These are phyloP conservation scores for Tetanocera ferruginea DNA, from an alignment of 2,888 invertebrate genomes.

Conservation along the genomic window DNA sequence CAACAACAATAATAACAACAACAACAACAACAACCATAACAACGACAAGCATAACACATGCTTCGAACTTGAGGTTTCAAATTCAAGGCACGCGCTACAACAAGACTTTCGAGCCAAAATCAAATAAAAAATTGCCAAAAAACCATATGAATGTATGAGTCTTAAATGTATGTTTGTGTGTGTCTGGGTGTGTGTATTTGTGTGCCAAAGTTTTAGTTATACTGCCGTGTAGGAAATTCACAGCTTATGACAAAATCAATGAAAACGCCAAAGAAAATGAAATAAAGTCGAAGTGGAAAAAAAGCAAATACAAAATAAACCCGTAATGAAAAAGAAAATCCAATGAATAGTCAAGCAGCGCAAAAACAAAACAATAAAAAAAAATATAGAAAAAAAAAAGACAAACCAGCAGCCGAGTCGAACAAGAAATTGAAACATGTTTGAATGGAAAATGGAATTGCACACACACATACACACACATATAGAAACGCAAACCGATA, in stretches of 20 bases:
- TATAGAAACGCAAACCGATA: neutral
- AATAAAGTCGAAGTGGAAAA: neutral
- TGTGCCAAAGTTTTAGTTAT: neutral
- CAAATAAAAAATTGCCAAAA: neutral
- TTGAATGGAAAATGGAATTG: constrained; percentile 13
- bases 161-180: neutral
- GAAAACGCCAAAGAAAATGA: neutral
- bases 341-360: constrained; percentile 21
- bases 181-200: neutral
- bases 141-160: neutral
- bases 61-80: constrained; percentile 7
- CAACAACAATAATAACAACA: constrained; percentile 1
- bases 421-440: constrained; percentile 21
- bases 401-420: neutral
- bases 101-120: constrained; percentile 2
- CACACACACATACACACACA: neutral
- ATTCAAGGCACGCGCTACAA: constrained; percentile 32
- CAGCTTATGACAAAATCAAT: constrained; percentile 36
- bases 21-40: neutral
- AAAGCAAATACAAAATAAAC: neutral
- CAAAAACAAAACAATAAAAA: neutral
- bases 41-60: neutral
- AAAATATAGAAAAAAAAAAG: neutral
- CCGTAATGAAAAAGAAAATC: neutral
- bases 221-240: neutral